Base-by-base conservation (phyloP, 2,797 vertebrate genomes). In the Otolemur crassicaudatus region DNA sequence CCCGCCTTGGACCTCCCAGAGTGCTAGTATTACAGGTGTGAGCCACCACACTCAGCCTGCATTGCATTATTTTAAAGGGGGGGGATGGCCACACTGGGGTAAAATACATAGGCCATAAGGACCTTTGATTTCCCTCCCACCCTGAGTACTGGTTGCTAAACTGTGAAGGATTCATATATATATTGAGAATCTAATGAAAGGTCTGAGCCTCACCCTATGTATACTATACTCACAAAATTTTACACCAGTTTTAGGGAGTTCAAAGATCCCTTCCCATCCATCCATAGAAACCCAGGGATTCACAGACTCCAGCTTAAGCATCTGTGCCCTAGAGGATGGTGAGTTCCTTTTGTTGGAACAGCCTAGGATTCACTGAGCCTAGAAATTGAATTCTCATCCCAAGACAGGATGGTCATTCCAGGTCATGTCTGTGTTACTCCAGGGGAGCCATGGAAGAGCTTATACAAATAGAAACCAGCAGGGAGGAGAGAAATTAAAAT, bases 401-500 rank as follows among this genome's bases (percentile, higher is more conserved):
- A 92, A 88, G 13, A 6, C 76, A 46, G 83, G 93, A 79, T 92
- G 87, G 94, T 98, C 98, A 98, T 97, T 98, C 94, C 95, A 96
- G 97, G 97, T 97, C 95, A 97, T 92, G 97, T 93, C 97, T 97
- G 97, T 94, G 97, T 94, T 97, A 95, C 96, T 98, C 97, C 98
- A 97, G 97, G 97, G 97, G 97, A 97, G 96, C 97, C n/a, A 37
- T 65, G 95, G 95, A 97, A 97, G 97, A 96, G 97, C n/a, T 95
- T 95, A 79, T 72, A 94, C 98, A 98, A 98, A 98, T 98, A 97
- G 95, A 92, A 97, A 97, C 94, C 98, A 97, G 98, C 98, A 61
- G 96, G 97, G 90, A 95, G 60, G 97, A 97, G 91, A 95, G 98
- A 98, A 96, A 98, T 98, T 97, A 98, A 98, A 98, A 98, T 96